phyloP scores from a whole-genome alignment of 2,113 vertebrate species.

The Setophaga coronata region DNA sequence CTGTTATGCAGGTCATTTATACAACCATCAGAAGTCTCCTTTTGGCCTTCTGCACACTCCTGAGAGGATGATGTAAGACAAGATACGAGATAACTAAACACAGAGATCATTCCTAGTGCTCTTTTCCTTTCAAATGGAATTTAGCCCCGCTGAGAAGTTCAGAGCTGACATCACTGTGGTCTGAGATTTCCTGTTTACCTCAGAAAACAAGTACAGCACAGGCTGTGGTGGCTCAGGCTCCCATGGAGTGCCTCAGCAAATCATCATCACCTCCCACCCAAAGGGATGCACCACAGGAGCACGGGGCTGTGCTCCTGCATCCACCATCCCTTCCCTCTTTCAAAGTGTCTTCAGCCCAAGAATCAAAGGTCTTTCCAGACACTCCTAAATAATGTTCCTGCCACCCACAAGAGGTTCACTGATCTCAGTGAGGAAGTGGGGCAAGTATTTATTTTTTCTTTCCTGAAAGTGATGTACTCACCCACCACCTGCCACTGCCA shows the following conservation, averaged over 20 bases:
- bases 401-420: not conserved
- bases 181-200: conserved; percentile 47
- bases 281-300: accelerated
- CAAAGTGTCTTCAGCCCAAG: not conserved
- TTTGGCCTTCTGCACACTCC: not conserved
- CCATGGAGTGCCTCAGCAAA: not conserved
- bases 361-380: not conserved
- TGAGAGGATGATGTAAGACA: not conserved
- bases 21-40: not conserved
- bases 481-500: not conserved
- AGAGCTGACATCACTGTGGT: not conserved
- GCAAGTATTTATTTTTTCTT: not conserved
- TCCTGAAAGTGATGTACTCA: not conserved
- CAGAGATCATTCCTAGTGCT: not conserved
- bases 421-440: not conserved
- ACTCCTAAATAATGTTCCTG: not conserved
- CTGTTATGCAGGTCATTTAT: not conserved
- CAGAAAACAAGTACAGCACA: not conserved
- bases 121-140: not conserved
- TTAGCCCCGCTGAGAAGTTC: conserved; percentile 14
- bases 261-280: not conserved
- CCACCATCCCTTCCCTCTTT: not conserved
- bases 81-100: not conserved
- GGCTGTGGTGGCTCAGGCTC: not conserved
- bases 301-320: not conserved